Evolutionary conservation across 2,888 invertebrate species (phyloP), one percentile per base, ranked within the genome.

Genomic region (Lasioglossum pauxillum): DNA sequence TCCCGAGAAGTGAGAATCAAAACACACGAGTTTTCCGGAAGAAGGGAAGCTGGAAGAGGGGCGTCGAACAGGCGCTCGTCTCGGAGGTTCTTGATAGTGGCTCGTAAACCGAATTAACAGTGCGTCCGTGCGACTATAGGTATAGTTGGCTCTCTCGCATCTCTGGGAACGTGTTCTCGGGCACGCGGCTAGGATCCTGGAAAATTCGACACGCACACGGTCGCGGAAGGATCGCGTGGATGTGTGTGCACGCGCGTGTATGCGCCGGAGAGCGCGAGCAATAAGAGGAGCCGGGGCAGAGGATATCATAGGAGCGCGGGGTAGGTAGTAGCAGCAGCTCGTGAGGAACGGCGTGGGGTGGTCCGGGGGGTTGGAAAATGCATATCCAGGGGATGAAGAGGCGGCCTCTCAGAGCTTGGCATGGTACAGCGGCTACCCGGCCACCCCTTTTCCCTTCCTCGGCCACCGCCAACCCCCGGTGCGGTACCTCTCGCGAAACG

Each of bases 21-120:
- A 53, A 53, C 23, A 53, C 53, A 57, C 0, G n/a, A n/a, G n/a
- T 57, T 5, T 57, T 12, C n/a, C 4, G 23, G n/a, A 57, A 57
- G 12, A n/a, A 12, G 57, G n/a, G 10, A 53, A 53, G 10, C n/a
- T 8, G 23, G 57, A n/a, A 12, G n/a, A 53, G 23, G 53, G 53
- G 23, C 53, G 10, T n/a, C 53, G 53, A 53, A 53, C 53, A n/a
- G n/a, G 10, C n/a, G 57, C 12, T 57, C n/a, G 57, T n/a, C 57
- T 57, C 57, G 57, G n/a, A 12, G 57, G 90, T 90, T 88, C 89
- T 91, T 91, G 90, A 93, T 93, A 90, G 92, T 80, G 83, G 89
- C 91, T 93, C 92, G 91, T 92, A 93, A 93, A 93, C 89, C 90
- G 91, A 93, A 93, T 93, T 93, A 93, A 93, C 92, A 91, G 91